Evolutionary conservation across 1,140 invertebrate species (phyloP), one percentile per base, ranked within the genome.

Genomic region (Drosophila bifasciata): DNA sequence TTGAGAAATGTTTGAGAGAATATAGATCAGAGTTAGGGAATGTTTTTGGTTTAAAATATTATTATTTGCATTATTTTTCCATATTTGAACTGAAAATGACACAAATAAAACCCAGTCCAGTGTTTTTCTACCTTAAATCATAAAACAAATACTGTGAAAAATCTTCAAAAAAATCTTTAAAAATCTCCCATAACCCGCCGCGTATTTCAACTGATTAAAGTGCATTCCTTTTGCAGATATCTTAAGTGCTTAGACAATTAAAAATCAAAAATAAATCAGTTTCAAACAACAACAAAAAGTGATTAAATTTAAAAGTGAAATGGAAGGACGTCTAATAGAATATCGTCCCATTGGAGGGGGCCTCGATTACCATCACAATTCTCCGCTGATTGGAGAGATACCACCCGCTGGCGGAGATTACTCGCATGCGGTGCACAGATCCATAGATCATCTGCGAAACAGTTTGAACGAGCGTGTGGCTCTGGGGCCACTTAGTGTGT

Each of bases 351-450:
- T 93, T 76, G 93, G 93, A 56, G 93, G 93, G 56, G 93, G 93
- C 15, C 91, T 94, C 25, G 93, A 94, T 72, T 94, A 94, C 89
- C 93, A 94, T 83, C 93, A 94, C 80, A 91, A 90, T 48, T 94
- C 93, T 7, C 93, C 93, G 3, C 79, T 94, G 1, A 94, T 94
- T 92, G 93, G 93, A 0, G 93, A 94, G 88, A 94, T 94, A 74
- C 93, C 93, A 13, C 89, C 89, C 21, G 74, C 79, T 23, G 91
- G 90, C 9, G 94, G 94, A 17, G 91, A 91, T 8, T 94, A 94
- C 72, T 93, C 93, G 16, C 94, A 94, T 77, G 94, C 94, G 62
- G 94, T 95, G 70, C 94, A 95, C 86, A 92, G 94, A 62, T 94
- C 94, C 78, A 95, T 95, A 83, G 94, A 95, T 76, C 94, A 94